These are phyloP conservation scores for Zaprionus nigranus DNA, from an alignment of 1,140 invertebrate genomes.

Conservation along the genomic window DNA sequence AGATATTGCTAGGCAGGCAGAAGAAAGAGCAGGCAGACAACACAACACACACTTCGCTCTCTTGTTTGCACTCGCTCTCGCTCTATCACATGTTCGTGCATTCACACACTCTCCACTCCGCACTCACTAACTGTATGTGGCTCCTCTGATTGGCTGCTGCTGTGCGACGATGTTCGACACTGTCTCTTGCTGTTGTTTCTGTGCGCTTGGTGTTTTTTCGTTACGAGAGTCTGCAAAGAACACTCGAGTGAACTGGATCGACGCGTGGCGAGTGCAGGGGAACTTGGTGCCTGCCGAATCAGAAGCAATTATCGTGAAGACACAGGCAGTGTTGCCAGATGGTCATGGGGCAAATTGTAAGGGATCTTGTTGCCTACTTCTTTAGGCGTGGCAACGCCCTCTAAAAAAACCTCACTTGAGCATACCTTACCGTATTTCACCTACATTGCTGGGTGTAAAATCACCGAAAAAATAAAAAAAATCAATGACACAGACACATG, in stretches of 20 bases:
- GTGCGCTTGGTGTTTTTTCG: slow-evolving; percentile 6
- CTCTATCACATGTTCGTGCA: neutral
- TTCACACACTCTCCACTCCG: neutral
- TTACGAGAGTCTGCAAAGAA: neutral
- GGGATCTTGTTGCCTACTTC: neutral
- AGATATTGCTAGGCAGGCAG: neutral
- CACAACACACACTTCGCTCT: neutral
- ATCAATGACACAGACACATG: slow-evolving; percentile 25
- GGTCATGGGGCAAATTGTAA: neutral
- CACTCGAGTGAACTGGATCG: slow-evolving; percentile 2
- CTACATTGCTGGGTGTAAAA: neutral
- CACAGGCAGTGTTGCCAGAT: neutral
- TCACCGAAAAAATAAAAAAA: slow-evolving; percentile 23
- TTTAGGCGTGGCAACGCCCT: neutral
- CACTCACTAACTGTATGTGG: neutral
- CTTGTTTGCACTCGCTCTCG: neutral
- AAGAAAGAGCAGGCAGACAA: neutral
- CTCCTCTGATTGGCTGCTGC: neutral
- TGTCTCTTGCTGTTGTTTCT: slow-evolving; percentile 6
- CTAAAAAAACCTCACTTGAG: too few relatives aligned
- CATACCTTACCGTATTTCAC: neutral
- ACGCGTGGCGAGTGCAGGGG: neutral
- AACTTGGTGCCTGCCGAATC: neutral
- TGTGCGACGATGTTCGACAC: neutral
- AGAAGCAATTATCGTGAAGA: neutral